A percentile compares a stretch with the other conserved stretches of the same genome.
phyloP scores from a whole-genome alignment of 2,888 invertebrate species.

The Dilophus febrilis region DNA sequence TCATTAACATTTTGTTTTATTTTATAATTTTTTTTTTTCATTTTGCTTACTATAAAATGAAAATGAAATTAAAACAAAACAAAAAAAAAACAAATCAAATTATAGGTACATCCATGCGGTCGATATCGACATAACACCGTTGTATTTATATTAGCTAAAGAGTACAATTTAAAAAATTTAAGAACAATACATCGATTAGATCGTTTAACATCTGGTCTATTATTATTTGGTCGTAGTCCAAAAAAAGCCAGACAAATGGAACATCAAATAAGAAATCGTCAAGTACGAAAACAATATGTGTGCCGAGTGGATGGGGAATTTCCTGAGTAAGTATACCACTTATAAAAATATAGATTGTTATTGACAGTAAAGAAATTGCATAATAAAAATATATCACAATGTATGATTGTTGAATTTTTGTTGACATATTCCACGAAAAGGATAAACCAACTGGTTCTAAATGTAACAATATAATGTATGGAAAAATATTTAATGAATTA shows the following conservation, averaged over 20 bases:
- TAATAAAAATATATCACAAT: background rate
- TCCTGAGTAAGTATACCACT: constrained; percentile 57
- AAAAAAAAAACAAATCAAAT: no score
- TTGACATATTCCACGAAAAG: no score
- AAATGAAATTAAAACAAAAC: no score
- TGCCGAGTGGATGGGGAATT: constrained; percentile 89
- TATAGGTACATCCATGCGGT: constrained; percentile 91
- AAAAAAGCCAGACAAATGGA: constrained; percentile 91
- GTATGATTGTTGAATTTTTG: background rate
- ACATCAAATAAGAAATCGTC: constrained; percentile 79
- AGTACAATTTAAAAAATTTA: constrained; percentile 83
- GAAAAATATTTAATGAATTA: no score
- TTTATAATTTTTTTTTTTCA: no score
- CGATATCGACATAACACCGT: constrained; percentile 95
- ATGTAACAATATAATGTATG: no score
- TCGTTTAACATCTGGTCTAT: constrained; percentile 80
- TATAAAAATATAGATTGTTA: no score
- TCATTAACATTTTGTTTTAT: no score
- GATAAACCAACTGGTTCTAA: no score
- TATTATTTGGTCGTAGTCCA: constrained; percentile 84
- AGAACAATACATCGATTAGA: constrained; percentile 92
- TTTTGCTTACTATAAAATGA: no score
- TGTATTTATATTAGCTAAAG: constrained; percentile 89
- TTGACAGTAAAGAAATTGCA: no score
- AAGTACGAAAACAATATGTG: constrained; percentile 89